Base-by-base conservation (phyloP, 2,797 vertebrate genomes). In the Myioborus miniatus region DNA sequence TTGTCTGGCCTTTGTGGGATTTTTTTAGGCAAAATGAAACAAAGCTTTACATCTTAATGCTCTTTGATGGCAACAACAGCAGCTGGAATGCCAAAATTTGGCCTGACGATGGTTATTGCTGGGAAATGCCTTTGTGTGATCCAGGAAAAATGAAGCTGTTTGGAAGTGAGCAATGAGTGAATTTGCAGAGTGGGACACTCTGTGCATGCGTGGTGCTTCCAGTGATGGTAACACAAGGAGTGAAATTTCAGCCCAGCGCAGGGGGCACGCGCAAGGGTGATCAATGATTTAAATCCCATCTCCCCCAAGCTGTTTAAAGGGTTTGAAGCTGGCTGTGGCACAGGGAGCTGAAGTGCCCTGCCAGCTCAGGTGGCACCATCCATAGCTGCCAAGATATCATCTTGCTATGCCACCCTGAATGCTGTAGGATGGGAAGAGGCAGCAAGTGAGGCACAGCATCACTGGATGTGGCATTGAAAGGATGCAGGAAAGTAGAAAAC, bases 201-300 rank as follows among this genome's bases (percentile, higher is more conserved):
- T 0, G 0, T 3, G 13, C 19, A 2, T 12, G 2, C 0, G 0
- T 0, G 0, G 13, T 8, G 3, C 65, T 84, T 88, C 83, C 78
- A 59, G 34, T 46, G 3, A 0, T 9, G 24, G 37, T 49, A 79
- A 84, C 37, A 34, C 58, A 26, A 37, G 6, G 47, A 79, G 74
- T 94, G 87, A 74, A 63, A 90, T 93, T 90, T 74, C 83, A 94
- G n/a, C 36, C 58, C 9, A 7, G 76, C 37, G 21, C 59, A 58
- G 72, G 60, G 70, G 80, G 56, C 46, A 58, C 37, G 29, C 0
- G 0, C n/a, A 18, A 22, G 26, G 36, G 41, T 74, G 34, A 77
- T 88, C 56, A 53, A 13, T 93, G 56, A 80, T 94, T 91, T 74
- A 86, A 84, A 64, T 37, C 44, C 43, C 7, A 60, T 32, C 21